These are phyloP conservation scores for Tolmerus cingulatus DNA, from an alignment of 2,888 invertebrate genomes.

Conservation along the genomic window DNA sequence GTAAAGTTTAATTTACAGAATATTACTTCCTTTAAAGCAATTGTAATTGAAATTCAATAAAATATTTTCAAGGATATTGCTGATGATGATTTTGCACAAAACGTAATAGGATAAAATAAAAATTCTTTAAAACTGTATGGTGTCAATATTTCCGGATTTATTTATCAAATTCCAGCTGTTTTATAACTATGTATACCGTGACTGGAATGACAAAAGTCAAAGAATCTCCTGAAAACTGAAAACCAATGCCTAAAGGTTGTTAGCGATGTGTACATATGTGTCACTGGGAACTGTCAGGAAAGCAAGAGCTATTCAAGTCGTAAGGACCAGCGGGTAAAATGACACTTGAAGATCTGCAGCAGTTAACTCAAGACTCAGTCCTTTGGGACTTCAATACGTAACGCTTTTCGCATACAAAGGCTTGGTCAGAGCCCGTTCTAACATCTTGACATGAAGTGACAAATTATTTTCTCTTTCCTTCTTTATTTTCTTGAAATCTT, in stretches of 20 bases:
- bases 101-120: neutral
- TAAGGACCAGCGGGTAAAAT: neutral
- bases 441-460: conserved; percentile 43
- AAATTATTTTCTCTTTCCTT: conserved; percentile 43
- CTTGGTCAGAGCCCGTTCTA: neutral
- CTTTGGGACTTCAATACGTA: neutral
- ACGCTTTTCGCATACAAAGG: neutral
- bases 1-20: neutral
- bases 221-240: neutral
- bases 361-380: neutral
- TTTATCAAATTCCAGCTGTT: neutral
- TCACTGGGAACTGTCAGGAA: neutral
- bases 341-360: neutral
- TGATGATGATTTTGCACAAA: neutral
- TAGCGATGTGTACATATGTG: neutral
- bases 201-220: neutral
- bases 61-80: neutral
- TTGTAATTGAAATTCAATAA: neutral
- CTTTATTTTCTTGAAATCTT: conserved; percentile 1
- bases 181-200: neutral
- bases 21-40: neutral
- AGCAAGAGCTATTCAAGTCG: neutral
- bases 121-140: neutral
- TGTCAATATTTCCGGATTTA: neutral
- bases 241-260: neutral